phyloP scores from a whole-genome alignment of 2,888 invertebrate genomes.

The Andrena hattorfiana region DNA sequence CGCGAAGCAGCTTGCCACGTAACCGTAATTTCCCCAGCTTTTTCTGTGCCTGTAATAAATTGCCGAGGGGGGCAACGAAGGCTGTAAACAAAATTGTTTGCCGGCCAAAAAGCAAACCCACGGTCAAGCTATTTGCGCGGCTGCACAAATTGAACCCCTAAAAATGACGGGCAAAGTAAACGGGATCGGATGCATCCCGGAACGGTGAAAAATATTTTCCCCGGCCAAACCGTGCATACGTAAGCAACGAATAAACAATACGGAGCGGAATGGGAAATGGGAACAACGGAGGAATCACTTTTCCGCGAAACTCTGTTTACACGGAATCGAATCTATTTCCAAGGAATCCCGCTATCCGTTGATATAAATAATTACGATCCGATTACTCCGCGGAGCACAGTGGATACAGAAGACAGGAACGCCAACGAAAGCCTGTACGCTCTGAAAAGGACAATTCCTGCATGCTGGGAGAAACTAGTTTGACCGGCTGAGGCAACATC shows the following conservation, averaged over 20 bases:
- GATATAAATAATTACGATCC: too few species aligned
- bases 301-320: not conserved
- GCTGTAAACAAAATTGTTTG: not conserved
- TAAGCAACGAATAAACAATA: constrained; percentile 1
- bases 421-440: not conserved
- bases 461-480: constrained; percentile 30
- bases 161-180: constrained; percentile 11
- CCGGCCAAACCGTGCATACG: not conserved
- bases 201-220: constrained; percentile 6
- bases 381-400: not conserved
- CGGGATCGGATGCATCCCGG: not conserved
- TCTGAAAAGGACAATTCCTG: constrained; percentile 15
- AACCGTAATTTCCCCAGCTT: not conserved
- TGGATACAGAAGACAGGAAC: not conserved
- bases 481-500: constrained; percentile 2
- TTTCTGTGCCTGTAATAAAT: not conserved
- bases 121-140: not conserved
- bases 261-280: not conserved
- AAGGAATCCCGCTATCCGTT: not conserved
- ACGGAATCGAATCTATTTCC: not conserved
- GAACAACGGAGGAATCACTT: not conserved
- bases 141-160: constrained; percentile 1
- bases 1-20: constrained; percentile 16
- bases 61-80: not conserved
- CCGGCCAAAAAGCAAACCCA: not conserved